phyloP scores from a whole-genome alignment of 2,797 vertebrate species.

The Xyrichtys novacula region DNA sequence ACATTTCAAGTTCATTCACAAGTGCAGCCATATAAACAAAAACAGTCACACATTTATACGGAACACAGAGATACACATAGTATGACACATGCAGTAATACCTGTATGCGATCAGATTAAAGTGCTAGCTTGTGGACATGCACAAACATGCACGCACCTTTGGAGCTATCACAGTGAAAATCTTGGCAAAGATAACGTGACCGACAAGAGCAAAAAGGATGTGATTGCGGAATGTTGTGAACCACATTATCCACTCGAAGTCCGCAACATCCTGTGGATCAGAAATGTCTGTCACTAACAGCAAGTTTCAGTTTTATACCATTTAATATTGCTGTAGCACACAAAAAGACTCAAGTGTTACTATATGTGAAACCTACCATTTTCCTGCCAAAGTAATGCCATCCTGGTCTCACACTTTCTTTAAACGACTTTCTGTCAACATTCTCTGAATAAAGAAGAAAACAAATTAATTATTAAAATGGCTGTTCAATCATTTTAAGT shows the following conservation, averaged over 20 bases:
- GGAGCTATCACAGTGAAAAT: slow-evolving; percentile 90
- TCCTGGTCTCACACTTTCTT: slow-evolving; percentile 90
- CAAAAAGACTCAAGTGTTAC: no score
- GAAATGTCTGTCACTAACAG: slow-evolving; percentile 11
- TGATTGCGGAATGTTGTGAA: slow-evolving; percentile 94
- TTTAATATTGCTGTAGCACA: no score
- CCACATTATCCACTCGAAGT: slow-evolving; percentile 99
- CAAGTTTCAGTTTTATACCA: neutral
- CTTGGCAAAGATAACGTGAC: slow-evolving; percentile 96
- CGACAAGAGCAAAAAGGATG: slow-evolving; percentile 93
- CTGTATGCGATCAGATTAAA: neutral
- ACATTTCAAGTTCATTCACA: slow-evolving; percentile 11
- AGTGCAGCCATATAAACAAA: neutral
- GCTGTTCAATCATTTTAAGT: no score
- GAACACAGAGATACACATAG: neutral
- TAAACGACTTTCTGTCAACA: slow-evolving; percentile 89
- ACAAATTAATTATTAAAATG: neutral
- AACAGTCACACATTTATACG: neutral
- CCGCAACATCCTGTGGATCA: slow-evolving; percentile 88
- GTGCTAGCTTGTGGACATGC: slow-evolving; percentile 6
- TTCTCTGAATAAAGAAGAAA: slow-evolving; percentile 82
- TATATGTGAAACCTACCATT: slow-evolving; percentile 88
- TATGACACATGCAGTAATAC: slow-evolving; percentile 19
- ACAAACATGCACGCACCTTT: slow-evolving; percentile 87
- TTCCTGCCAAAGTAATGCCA: slow-evolving; percentile 98